These are phyloP conservation scores for Alviniconcha strummeri DNA, from an alignment of 2,888 invertebrate species.

Conservation along the genomic window DNA sequence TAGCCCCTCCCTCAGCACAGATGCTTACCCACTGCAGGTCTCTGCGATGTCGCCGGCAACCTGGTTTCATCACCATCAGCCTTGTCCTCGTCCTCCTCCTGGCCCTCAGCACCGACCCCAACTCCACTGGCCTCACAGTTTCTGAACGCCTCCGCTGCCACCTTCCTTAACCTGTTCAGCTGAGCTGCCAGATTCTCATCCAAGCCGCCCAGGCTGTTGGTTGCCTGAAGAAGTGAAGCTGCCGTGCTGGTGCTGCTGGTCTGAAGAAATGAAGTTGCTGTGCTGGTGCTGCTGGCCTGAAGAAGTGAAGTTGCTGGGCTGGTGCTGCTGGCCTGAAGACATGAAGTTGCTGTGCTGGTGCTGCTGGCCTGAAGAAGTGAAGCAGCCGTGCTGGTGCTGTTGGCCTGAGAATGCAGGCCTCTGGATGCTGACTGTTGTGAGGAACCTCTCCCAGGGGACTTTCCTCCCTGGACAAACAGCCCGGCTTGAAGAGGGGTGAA, in stretches of 20 bases:
- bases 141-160: conserved; percentile 20
- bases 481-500: conserved; percentile 29
- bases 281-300: not conserved
- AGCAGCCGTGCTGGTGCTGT: too few relatives aligned
- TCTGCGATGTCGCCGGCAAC: not conserved
- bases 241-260: not conserved
- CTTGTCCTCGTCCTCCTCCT: not conserved
- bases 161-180: conserved; percentile 1
- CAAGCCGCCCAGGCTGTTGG: not conserved
- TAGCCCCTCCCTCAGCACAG: not conserved
- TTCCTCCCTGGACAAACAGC: conserved; percentile 22
- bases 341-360: not conserved
- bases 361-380: not conserved
- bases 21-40: not conserved
- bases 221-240: not conserved
- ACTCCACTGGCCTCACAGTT: not conserved
- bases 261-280: not conserved
- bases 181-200: conserved; percentile 23
- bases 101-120: not conserved
- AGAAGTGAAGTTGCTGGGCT: not conserved
- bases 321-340: not conserved
- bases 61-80: not conserved
- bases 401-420: too few relatives aligned
- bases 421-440: not conserved
- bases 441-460: not conserved